Evolutionary conservation across 2,113 vertebrate genomes (phyloP).

Genomic region (Dendropsophus ebraccatus): DNA sequence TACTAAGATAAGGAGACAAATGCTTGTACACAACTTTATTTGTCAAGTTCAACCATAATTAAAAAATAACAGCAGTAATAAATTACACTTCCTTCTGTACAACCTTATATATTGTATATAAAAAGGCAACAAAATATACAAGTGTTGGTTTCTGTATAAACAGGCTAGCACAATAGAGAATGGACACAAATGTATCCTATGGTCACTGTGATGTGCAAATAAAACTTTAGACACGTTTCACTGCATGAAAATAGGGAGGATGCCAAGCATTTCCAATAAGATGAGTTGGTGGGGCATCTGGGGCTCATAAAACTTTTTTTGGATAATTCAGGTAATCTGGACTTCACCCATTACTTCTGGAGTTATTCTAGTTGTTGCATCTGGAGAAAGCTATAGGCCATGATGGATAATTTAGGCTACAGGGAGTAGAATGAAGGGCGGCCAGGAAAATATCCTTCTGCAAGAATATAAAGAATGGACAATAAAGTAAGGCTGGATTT

Average conservation of each 20-base stretch:
- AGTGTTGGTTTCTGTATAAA: background rate
- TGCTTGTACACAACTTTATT: slow-evolving; percentile 28
- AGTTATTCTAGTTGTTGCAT: background rate
- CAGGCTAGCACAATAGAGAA: background rate
- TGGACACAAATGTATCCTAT: slow-evolving; percentile 5
- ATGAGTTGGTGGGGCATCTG: background rate
- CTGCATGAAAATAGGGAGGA: background rate
- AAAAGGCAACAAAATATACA: background rate
- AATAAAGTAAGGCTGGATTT: background rate
- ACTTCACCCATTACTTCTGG: background rate
- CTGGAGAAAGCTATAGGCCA: background rate
- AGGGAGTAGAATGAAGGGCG: background rate
- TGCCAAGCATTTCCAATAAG: background rate
- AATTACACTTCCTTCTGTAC: slow-evolving; percentile 55
- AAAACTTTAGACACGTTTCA: background rate
- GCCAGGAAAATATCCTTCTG: background rate
- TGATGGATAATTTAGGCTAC: background rate
- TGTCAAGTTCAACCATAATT: slow-evolving; percentile 22
- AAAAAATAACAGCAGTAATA: slow-evolving; percentile 56
- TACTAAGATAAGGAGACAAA: background rate
- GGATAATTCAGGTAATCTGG: background rate
- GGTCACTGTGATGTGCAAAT: background rate
- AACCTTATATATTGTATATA: slow-evolving; percentile 20
- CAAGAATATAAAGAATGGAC: background rate
- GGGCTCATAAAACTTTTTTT: too few species aligned